A percentile compares a stretch with the other conserved stretches of the same genome.
These are phyloP conservation scores for Patiria pectinifera DNA, from an alignment of 53 echinoderm and acorn worm species.

Conservation along the genomic window DNA sequence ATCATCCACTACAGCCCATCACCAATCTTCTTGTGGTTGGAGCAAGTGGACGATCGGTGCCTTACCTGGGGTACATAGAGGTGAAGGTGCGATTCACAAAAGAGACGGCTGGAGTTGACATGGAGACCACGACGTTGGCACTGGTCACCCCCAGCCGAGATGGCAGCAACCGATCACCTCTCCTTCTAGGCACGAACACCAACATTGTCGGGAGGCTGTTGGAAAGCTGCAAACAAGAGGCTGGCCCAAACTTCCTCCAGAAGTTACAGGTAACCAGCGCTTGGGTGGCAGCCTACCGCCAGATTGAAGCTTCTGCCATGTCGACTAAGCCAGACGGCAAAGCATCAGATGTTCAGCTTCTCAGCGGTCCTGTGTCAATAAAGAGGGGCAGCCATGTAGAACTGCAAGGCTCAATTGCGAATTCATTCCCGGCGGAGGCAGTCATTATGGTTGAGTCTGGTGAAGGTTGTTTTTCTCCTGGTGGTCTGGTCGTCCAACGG, in stretches of 20 bases:
- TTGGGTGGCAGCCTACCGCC: conserved; percentile 37
- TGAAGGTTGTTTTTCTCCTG: too few species aligned
- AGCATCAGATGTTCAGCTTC: background rate
- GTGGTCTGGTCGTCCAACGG: too few species aligned
- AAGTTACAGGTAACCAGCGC: too few species aligned
- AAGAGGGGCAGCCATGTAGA: conserved; percentile 16
- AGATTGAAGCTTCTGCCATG: background rate
- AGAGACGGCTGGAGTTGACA: conserved; percentile 41
- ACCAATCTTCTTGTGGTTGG: conserved; percentile 52
- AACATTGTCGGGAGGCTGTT: conserved; percentile 28
- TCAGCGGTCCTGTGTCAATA: background rate
- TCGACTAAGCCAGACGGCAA: conserved; percentile 9
- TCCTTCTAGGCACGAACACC: conserved; percentile 78
- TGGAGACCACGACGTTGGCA: conserved; percentile 57
- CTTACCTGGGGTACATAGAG: conserved; percentile 65
- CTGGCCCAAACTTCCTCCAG: too few species aligned
- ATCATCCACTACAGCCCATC: conserved; percentile 51
- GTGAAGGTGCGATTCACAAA: conserved; percentile 19
- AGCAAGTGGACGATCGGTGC: conserved; percentile 69
- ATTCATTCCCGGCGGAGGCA: too few species aligned
- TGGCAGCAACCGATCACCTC: conserved; percentile 23
- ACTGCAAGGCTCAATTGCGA: too few species aligned
- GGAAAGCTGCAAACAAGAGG: too few species aligned
- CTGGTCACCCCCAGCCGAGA: conserved; percentile 45
- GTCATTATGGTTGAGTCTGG: too few species aligned